Base-by-base conservation (phyloP, 2,113 vertebrate genomes). In the Pogona vitticeps region DNA sequence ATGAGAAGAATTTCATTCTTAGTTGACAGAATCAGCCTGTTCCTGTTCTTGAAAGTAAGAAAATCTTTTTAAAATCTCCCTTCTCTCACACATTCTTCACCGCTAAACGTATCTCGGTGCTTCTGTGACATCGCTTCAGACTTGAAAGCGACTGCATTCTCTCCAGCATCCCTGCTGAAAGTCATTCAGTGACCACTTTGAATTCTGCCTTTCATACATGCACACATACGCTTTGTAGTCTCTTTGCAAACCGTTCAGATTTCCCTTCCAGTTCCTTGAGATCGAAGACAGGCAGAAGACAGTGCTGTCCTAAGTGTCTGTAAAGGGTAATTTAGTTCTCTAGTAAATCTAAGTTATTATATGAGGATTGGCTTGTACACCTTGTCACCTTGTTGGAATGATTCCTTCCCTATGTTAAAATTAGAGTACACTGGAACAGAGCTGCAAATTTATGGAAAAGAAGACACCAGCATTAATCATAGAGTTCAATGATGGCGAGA, bases 1-100 rank as follows among this genome's bases (percentile, higher is more conserved):
- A 80, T 40, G n/a, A 81, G 40, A n/a, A 84, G 42, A 72, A 81
- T 75, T n/a, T 67, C n/a, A 76, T 68, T 59, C 80, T 59, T 31
- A 58, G 33, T 46, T 42, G 68, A 67, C 82, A 88, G 26, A 56
- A 63, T 79, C 67, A 63, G 58, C n/a, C 38, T 23, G 71, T 28
- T 75, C 15, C 7, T 40, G 56, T 52, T 52, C 70, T 52, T 76
- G 21, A 87, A 81, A 75, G 36, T 31, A 68, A 28, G 28, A 68
- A 87, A 68, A 31, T 3, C 61, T 40, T 82, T 26, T 63, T 63
- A 61, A 76, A 61, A 42, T 28, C 86, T 21, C 42, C 20, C 33
- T 81, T 17, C 14, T 23, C 7, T 52, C 23, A 40, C 33, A 67
- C 73, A 67, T 33, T 26, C 58, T 73, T 80, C 33, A 0, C 20